Conservation (phyloP, 2,797 vertebrate species). For the Parambassis ranga region DNA sequence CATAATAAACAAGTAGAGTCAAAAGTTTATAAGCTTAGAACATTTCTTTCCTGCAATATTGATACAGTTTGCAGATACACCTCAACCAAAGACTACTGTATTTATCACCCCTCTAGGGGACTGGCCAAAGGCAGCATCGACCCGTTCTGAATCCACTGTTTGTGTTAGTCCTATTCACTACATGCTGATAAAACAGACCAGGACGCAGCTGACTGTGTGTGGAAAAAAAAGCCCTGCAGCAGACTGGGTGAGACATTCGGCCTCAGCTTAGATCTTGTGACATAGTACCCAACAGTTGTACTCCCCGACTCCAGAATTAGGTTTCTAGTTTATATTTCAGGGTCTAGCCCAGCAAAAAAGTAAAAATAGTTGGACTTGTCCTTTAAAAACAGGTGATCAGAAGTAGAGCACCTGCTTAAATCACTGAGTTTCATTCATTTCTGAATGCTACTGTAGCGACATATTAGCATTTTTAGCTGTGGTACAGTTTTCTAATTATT, state of each 20-base stretch:
- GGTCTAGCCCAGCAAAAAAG: slow-evolving; percentile 15
- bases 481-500: not conserved
- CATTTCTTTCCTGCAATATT: not conserved
- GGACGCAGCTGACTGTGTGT: slow-evolving; percentile 62
- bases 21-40: no score
- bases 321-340: slow-evolving; percentile 50
- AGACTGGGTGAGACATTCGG: slow-evolving; percentile 12
- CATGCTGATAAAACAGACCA: not conserved
- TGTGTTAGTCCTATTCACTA: slow-evolving; percentile 28
- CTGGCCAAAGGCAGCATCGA: not conserved
- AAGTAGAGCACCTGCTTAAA: slow-evolving; percentile 23
- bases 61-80: not conserved
- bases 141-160: slow-evolving; percentile 42
- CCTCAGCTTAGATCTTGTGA: slow-evolving; percentile 59
- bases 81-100: not conserved
- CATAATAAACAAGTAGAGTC: no score
- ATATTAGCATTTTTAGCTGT: not conserved
- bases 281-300: slow-evolving; percentile 35
- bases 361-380: slow-evolving; percentile 47
- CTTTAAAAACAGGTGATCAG: not conserved
- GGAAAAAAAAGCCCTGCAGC: slow-evolving; percentile 57
- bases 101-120: not conserved
- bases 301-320: slow-evolving; percentile 45
- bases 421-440: no score
- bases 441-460: no score